Evolutionary conservation across 2,113 vertebrate genomes (phyloP).

Genomic region (Daboia siamensis): DNA sequence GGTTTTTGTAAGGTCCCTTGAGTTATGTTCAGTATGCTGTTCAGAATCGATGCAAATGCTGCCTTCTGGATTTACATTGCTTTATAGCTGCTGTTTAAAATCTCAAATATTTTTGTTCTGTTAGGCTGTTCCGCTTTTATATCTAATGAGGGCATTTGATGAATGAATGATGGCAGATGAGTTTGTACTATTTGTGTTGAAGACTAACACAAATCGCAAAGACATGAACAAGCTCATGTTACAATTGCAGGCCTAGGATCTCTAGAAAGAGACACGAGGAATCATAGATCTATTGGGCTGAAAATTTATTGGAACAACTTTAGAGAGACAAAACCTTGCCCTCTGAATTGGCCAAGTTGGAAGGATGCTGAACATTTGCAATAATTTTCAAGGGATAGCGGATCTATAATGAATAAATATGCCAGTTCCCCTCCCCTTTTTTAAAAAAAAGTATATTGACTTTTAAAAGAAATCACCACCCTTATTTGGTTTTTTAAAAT

Average conservation of each 20-base stretch:
- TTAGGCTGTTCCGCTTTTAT: neutral
- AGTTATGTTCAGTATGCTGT: neutral
- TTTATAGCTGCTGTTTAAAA: neutral
- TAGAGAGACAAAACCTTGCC: neutral
- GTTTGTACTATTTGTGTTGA: neutral
- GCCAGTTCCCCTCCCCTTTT: neutral
- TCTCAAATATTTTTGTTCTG: neutral
- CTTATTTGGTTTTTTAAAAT: neutral
- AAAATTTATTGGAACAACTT: neutral
- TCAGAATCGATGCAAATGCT: neutral
- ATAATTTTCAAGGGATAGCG: neutral
- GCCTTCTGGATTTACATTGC: neutral
- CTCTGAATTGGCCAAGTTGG: neutral
- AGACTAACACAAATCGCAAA: neutral
- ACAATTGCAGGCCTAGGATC: neutral
- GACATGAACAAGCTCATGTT: neutral
- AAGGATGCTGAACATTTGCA: neutral
- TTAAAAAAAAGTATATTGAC: neutral
- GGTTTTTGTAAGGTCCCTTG: neutral
- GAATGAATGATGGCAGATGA: neutral
- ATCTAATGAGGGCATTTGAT: neutral
- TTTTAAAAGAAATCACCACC: neutral
- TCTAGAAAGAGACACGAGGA: neutral
- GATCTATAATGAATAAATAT: neutral
- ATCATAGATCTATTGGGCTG: neutral